These are phyloP conservation scores for Kryphioiulus occultus DNA, from an alignment of 2,888 invertebrate species.

Conservation along the genomic window DNA sequence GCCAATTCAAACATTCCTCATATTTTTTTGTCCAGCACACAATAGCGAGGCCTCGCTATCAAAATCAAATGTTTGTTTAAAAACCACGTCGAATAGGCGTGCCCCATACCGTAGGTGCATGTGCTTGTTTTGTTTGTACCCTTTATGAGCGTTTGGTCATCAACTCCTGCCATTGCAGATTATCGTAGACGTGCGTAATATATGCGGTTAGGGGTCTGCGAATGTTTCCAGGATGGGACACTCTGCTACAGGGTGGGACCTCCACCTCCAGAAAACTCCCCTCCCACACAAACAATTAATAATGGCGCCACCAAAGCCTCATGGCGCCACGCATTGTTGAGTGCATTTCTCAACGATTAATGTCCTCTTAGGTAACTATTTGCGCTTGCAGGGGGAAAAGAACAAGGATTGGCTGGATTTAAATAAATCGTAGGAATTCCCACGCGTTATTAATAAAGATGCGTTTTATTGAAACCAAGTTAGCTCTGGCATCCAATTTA, in stretches of 20 bases:
- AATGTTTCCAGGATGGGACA: not conserved
- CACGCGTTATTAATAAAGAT: not conserved
- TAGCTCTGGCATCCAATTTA: not conserved
- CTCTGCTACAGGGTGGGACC: not conserved
- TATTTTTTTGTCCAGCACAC: not conserved
- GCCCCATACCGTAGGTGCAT: not conserved
- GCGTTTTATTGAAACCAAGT: not conserved
- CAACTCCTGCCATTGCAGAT: not conserved
- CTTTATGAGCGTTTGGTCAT: slow-evolving; percentile 14
- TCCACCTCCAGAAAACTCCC: not conserved
- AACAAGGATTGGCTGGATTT: not conserved
- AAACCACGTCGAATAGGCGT: not conserved
- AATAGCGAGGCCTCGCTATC: slow-evolving; percentile 11
- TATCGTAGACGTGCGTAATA: not conserved
- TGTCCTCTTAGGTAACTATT: slow-evolving; percentile 23
- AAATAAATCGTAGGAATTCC: not conserved
- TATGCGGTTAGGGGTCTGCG: not conserved
- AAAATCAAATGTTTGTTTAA: slow-evolving; percentile 23
- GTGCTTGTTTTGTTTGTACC: not conserved
- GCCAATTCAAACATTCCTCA: slow-evolving; percentile 23
- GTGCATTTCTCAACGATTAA: slow-evolving; percentile 6
- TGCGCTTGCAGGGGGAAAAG: not conserved
- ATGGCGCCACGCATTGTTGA: not conserved
- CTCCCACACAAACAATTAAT: slow-evolving; percentile 23
- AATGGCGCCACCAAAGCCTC: not conserved